Percentiles rank a stretch among this genome's conserved stretches.
phyloP scores from a whole-genome alignment of 2,888 invertebrate species.

The Lycia hirtaria region DNA sequence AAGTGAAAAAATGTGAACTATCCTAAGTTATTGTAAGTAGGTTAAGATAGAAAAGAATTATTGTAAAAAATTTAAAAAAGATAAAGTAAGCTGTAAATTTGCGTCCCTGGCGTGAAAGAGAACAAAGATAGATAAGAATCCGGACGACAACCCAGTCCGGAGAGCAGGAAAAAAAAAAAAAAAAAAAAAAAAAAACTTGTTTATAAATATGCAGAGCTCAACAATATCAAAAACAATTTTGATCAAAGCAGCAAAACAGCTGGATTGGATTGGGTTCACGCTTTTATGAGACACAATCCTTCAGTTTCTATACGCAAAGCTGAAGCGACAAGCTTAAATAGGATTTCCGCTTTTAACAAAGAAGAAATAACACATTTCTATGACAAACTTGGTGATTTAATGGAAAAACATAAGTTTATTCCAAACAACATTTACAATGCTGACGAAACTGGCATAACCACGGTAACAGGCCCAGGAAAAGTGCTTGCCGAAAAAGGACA shows the following conservation, averaged over 20 bases:
- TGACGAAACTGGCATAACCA: conserved; percentile 67
- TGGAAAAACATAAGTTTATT: conserved; percentile 38
- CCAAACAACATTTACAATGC: conserved; percentile 59
- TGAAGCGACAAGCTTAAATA: conserved; percentile 26
- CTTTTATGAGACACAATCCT: conserved; percentile 23
- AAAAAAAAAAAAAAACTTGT: conserved; percentile 40
- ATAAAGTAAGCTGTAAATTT: too few relatives aligned
- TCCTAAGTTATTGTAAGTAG: too few relatives aligned
- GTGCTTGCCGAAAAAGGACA: conserved; percentile 62
- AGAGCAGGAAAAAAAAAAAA: not conserved
- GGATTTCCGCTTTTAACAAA: conserved; percentile 48
- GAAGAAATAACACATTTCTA: conserved; percentile 45
- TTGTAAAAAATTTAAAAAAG: too few relatives aligned
- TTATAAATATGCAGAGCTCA: conserved; percentile 39
- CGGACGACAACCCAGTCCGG: too few relatives aligned
- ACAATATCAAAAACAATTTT: conserved; percentile 36
- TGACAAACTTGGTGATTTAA: conserved; percentile 42
- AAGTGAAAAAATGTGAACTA: too few relatives aligned
- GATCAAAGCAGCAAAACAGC: conserved; percentile 22
- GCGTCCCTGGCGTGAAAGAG: too few relatives aligned
- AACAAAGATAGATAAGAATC: too few relatives aligned
- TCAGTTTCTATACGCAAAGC: conserved; percentile 31
- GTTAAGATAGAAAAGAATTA: too few relatives aligned
- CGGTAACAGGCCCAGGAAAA: conserved; percentile 61
- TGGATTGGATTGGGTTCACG: conserved; percentile 24